phyloP scores from a whole-genome alignment of 2,797 vertebrate genomes.

The Syndactyla subalaris region DNA sequence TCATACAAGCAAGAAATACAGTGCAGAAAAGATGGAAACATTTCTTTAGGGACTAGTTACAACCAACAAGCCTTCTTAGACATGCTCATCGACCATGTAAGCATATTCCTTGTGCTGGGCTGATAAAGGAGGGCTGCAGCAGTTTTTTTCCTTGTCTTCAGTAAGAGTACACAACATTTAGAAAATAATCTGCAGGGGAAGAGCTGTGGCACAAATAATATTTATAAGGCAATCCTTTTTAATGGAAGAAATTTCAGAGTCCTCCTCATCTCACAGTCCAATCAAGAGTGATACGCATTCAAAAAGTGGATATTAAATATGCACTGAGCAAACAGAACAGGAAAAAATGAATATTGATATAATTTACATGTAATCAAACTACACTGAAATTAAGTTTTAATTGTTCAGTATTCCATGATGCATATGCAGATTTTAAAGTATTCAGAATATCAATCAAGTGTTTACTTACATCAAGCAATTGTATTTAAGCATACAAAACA shows the following conservation, averaged over 20 bases:
- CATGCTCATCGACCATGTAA: constrained; percentile 74
- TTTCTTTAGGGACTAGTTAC: constrained; percentile 70
- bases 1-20: constrained; percentile 25
- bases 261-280: constrained; percentile 64
- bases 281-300: constrained; percentile 65
- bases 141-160: constrained; percentile 50
- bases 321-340: constrained; percentile 64
- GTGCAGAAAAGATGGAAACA: constrained; percentile 52
- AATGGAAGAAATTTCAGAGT: constrained; percentile 54
- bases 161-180: constrained; percentile 57
- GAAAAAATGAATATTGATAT: constrained; percentile 71
- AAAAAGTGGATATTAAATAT: constrained; percentile 60
- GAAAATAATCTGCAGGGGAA: constrained; percentile 69
- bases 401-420: constrained; percentile 70
- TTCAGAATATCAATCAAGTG: constrained; percentile 72
- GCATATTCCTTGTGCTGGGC: constrained; percentile 71
- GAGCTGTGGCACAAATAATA: constrained; percentile 55
- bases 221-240: constrained; percentile 57
- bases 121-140: constrained; percentile 69
- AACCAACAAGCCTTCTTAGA: constrained; percentile 73
- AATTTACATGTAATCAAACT: constrained; percentile 70
- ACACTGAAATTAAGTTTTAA: constrained; percentile 73
- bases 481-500: constrained; percentile 73
- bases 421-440: constrained; percentile 72
- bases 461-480: constrained; percentile 72